phyloP scores from a whole-genome alignment of 2,888 invertebrate species.

The Temnothorax rugatulus region DNA sequence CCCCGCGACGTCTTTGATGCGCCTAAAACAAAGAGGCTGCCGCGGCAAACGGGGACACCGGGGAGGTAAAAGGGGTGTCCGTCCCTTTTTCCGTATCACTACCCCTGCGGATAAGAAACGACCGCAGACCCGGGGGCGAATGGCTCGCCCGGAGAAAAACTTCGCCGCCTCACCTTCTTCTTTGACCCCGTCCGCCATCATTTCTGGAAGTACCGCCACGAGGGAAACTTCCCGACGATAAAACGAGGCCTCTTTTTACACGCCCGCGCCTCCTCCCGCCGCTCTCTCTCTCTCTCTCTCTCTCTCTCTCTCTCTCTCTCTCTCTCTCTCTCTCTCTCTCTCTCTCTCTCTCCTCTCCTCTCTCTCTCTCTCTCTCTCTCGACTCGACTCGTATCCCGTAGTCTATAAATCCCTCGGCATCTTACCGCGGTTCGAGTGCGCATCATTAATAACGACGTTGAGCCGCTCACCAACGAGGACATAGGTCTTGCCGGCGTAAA shows the following conservation, averaged over 20 bases:
- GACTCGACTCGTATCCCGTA: slow-evolving; percentile 38
- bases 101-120: slow-evolving; percentile 63
- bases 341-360: neutral
- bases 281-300: neutral
- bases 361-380: neutral
- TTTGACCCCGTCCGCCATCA: slow-evolving; percentile 54
- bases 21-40: slow-evolving; percentile 28
- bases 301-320: neutral
- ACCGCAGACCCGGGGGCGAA: slow-evolving; percentile 62
- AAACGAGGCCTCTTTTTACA: slow-evolving; percentile 70
- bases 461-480: slow-evolving; percentile 37
- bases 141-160: slow-evolving; percentile 60
- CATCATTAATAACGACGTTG: slow-evolving; percentile 76
- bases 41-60: neutral
- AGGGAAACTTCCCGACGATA: slow-evolving; percentile 65
- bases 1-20: slow-evolving; percentile 44
- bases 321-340: neutral
- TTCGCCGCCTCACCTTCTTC: slow-evolving; percentile 44
- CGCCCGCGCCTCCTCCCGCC: neutral
- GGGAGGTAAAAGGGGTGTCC: slow-evolving; percentile 4
- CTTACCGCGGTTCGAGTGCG: slow-evolving; percentile 63
- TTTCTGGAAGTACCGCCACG: slow-evolving; percentile 59
- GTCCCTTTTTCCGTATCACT: slow-evolving; percentile 57
- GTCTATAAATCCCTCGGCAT: slow-evolving; percentile 64
- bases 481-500: slow-evolving; percentile 23